Conservation (phyloP, 2,797 vertebrate genomes). For the Cephalopachus bancanus region DNA sequence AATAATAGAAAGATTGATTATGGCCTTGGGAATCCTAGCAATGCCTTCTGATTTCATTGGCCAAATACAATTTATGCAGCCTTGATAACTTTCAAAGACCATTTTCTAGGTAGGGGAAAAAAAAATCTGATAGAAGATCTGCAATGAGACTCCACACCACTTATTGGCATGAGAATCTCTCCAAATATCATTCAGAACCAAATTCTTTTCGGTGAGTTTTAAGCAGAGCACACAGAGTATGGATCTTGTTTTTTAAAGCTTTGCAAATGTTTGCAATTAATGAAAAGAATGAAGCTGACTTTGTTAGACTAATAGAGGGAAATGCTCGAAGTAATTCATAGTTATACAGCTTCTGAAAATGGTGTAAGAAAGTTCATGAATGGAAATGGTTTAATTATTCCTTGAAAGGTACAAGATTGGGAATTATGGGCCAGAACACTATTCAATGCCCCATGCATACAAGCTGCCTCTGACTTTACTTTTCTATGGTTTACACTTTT, state of each 20-base stretch:
- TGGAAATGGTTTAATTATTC: conserved; percentile 20
- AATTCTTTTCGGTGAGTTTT: conserved; percentile 49
- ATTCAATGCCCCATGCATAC: background rate
- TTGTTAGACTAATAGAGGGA: conserved; percentile 1
- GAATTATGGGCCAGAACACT: background rate
- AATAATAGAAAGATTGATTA: background rate
- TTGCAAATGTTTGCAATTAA: conserved; percentile 54
- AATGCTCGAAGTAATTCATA: conserved; percentile 49
- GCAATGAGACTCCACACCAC: background rate
- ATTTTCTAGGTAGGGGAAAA: conserved; percentile 8
- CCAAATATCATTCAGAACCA: background rate
- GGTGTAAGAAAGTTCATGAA: background rate
- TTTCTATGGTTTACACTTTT: background rate
- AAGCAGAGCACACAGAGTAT: background rate
- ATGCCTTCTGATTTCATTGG: conserved; percentile 3
- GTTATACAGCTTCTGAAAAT: background rate
- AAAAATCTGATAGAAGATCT: background rate
- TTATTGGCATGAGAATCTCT: conserved; percentile 52
- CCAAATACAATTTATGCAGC: background rate
- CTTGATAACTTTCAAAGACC: conserved; percentile 7
- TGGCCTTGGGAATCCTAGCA: conserved; percentile 26
- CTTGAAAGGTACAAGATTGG: conserved; percentile 1
- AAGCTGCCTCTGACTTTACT: background rate
- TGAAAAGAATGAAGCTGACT: conserved; percentile 31
- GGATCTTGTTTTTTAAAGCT: conserved; percentile 57